Evolutionary conservation across 2,797 vertebrate genomes (phyloP), one percentile per base, ranked within the genome.

Genomic region (Sphenodon punctatus): DNA sequence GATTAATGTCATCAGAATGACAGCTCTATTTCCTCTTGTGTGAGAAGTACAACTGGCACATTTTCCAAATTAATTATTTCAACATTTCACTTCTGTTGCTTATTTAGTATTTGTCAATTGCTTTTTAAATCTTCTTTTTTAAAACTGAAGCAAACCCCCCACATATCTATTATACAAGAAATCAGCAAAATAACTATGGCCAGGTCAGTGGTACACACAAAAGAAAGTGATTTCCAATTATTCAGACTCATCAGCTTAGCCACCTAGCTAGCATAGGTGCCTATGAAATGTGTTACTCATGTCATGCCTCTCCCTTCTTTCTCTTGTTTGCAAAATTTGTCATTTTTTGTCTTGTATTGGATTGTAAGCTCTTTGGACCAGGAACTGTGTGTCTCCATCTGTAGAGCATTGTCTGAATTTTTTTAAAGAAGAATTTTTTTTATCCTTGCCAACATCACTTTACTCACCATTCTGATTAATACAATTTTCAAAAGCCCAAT

Each of bases 1-100:
- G 69, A 65, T 84, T 85, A 82, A 85, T 77, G 45, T 66, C 75
- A 85, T 86, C 64, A 77, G 73, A 90, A 92, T 82, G 78, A 91
- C 58, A 61, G 55, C 75, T 65, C 11, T 75, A 23, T 46, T 84
- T 60, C 58, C 80, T 88, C 81, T 27, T 53, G 68, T 22, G 39
- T 56, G 55, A 74, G 48, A 60, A 70, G n/a, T 64, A 27, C 65
- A 81, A 83, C 41, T 16, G 78, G 59, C 34, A 41, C 72, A 60
- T 80, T 1, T 49, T 61, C 65, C 75, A 38, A 69, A 89, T 78
- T 76, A 76, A 70, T 30, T 64, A 36, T 82, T 48, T 70, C 43
- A 75, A 55, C 45, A 78, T 70, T 39, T 36, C n/a, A 63, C 72
- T 78, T 90, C 84, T 84, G 38, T 5, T 71, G 80, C 23, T 41